Evolutionary conservation across 2,797 vertebrate species (phyloP).

Genomic region (Alosa sapidissima): DNA sequence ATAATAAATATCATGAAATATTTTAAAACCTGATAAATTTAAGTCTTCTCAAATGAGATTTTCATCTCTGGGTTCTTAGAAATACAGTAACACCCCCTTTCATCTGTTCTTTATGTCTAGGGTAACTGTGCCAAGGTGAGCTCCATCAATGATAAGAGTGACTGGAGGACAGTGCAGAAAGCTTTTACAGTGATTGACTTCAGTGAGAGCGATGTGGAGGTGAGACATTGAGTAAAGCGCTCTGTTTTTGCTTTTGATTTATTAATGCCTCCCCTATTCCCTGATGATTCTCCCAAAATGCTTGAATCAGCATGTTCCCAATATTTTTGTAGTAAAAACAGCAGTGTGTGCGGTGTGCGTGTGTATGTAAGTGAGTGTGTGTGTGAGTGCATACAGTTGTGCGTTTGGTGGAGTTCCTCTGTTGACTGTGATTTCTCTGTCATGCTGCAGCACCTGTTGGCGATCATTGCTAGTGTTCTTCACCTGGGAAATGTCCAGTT

Average conservation of each 20-base stretch:
- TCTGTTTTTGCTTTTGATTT: neutral
- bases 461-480: slow-evolving; percentile 88
- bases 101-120: slow-evolving; percentile 58
- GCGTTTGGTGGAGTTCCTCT: neutral
- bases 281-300: neutral
- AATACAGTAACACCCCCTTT: neutral
- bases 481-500: slow-evolving; percentile 91
- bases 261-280: neutral
- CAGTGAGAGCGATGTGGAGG: slow-evolving; percentile 81
- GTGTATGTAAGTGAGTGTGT: neutral
- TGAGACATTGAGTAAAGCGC: slow-evolving; percentile 52
- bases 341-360: neutral
- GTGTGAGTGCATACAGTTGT: neutral
- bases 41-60: too few relatives aligned
- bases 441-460: slow-evolving; percentile 81
- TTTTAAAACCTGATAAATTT: too few relatives aligned
- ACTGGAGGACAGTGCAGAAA: slow-evolving; percentile 85
- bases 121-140: slow-evolving; percentile 90
- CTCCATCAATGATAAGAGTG: slow-evolving; percentile 86
- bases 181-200: slow-evolving; percentile 90
- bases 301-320: neutral
- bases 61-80: too few relatives aligned
- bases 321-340: neutral
- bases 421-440: slow-evolving; percentile 11
- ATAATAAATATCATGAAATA: too few relatives aligned